phyloP scores from a whole-genome alignment of 2,888 invertebrate genomes.

The Atrina japonica region DNA sequence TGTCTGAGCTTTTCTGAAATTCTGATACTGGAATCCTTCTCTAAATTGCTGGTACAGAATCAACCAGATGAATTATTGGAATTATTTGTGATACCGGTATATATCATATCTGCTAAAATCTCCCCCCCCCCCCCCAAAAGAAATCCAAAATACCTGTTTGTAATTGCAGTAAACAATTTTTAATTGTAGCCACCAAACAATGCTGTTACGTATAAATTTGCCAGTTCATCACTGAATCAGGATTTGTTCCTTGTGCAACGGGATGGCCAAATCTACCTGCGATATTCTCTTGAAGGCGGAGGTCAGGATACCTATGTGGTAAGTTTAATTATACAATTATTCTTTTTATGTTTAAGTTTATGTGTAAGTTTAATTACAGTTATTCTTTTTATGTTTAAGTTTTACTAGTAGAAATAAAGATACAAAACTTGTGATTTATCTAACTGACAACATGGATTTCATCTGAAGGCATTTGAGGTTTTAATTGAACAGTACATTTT shows the following conservation, averaged over 20 bases:
- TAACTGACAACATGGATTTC: too few relatives aligned
- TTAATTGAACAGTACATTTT: too few relatives aligned
- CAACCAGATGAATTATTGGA: too few relatives aligned
- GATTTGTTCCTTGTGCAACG: conserved; percentile 45
- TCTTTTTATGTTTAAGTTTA: not conserved
- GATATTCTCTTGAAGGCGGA: conserved; percentile 50
- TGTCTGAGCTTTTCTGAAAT: too few relatives aligned
- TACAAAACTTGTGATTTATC: too few relatives aligned
- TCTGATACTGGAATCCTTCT: too few relatives aligned
- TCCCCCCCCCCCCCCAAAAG: too few relatives aligned
- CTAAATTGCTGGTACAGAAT: too few relatives aligned
- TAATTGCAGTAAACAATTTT: not conserved
- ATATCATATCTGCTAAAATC: too few relatives aligned
- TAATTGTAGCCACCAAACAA: conserved; percentile 73
- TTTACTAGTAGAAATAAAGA: too few relatives aligned
- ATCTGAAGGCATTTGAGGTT: too few relatives aligned
- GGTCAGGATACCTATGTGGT: conserved; percentile 55
- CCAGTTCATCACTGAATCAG: conserved; percentile 57
- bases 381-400: not conserved
- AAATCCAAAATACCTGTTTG: not conserved
- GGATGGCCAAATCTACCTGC: conserved; percentile 51
- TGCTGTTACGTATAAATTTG: conserved; percentile 62
- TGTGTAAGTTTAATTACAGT: not conserved
- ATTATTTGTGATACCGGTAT: too few relatives aligned
- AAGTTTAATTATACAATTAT: conserved; percentile 25